Evolutionary conservation across 2,888 invertebrate genomes (phyloP).

Genomic region (Nyleta sp.): DNA sequence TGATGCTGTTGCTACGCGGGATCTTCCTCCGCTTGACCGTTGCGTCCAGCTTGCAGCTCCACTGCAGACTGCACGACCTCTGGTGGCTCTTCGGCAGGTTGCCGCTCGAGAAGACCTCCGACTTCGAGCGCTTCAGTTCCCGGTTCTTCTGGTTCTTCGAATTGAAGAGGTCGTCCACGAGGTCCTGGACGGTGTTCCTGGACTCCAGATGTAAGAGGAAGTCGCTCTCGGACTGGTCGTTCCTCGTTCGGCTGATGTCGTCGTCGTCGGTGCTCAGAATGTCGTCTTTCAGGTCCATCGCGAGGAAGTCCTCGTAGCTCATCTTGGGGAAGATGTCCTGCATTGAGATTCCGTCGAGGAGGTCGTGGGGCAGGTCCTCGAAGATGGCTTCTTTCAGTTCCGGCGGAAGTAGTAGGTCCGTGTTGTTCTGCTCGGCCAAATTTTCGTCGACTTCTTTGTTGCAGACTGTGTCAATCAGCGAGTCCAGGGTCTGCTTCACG

Average conservation of each 20-base stretch:
- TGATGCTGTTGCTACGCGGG: slow-evolving; percentile 74
- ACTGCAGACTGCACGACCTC: slow-evolving; percentile 87
- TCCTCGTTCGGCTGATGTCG: slow-evolving; percentile 72
- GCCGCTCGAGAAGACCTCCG: slow-evolving; percentile 84
- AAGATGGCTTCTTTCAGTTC: slow-evolving; percentile 94
- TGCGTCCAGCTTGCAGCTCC: slow-evolving; percentile 88
- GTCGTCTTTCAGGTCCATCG: slow-evolving; percentile 86
- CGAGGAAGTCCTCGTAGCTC: slow-evolving; percentile 87
- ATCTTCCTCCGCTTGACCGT: slow-evolving; percentile 88
- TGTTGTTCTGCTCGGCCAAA: slow-evolving; percentile 88
- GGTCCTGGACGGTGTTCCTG: slow-evolving; percentile 83
- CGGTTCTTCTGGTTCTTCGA: slow-evolving; percentile 82
- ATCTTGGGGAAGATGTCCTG: slow-evolving; percentile 92
- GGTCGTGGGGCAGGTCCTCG: slow-evolving; percentile 92
- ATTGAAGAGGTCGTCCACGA: slow-evolving; percentile 85
- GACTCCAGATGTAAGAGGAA: slow-evolving; percentile 82
- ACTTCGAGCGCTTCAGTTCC: slow-evolving; percentile 87
- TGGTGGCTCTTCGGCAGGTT: slow-evolving; percentile 84
- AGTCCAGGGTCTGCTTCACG: slow-evolving; percentile 85
- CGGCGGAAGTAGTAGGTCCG: slow-evolving; percentile 89
- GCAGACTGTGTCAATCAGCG: slow-evolving; percentile 85
- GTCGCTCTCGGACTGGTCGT: slow-evolving; percentile 78
- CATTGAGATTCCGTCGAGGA: slow-evolving; percentile 93
- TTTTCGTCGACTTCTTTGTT: slow-evolving; percentile 87
- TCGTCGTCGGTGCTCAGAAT: slow-evolving; percentile 82